Conservation (phyloP, 2,797 vertebrate species). For the Mus minutoides region DNA sequence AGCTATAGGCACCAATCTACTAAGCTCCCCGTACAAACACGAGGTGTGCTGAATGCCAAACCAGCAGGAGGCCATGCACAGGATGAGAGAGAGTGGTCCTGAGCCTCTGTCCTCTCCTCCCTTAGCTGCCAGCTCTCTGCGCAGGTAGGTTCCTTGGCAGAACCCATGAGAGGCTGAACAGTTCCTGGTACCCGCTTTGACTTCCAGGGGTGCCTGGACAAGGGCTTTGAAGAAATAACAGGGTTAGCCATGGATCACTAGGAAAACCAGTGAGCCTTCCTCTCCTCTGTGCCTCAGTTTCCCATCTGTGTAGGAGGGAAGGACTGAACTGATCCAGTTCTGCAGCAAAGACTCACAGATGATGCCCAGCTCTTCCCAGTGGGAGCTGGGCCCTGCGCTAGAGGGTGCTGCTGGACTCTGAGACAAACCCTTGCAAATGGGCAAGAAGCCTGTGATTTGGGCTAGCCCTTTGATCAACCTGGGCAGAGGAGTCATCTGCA, state of each 20-base stretch:
- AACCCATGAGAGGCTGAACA: background rate
- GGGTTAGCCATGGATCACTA: background rate
- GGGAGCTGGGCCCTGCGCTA: conserved; percentile 10
- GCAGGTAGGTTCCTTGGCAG: background rate
- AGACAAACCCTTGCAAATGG: conserved; percentile 20
- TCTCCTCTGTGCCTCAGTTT: background rate
- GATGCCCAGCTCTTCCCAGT: background rate
- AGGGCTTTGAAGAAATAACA: background rate
- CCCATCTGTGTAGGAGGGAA: background rate
- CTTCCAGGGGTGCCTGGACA: too few species aligned
- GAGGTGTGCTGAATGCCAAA: background rate
- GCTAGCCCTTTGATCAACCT: background rate
- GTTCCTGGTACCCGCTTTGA: rapidly evolving
- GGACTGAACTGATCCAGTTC: background rate
- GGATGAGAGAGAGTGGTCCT: background rate
- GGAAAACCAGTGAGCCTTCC: background rate
- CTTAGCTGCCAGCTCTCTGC: background rate
- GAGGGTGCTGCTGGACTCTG: background rate
- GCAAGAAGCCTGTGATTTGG: background rate
- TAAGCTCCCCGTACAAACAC: background rate
- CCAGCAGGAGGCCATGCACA: background rate
- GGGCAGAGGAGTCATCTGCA: background rate
- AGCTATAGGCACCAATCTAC: background rate
- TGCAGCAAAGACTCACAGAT: background rate
- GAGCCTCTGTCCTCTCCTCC: background rate